A percentile compares a stretch with the other conserved stretches of the same genome.
phyloP scores from a whole-genome alignment of 2,113 vertebrate genomes.

The Himantopus leucocephalus region DNA sequence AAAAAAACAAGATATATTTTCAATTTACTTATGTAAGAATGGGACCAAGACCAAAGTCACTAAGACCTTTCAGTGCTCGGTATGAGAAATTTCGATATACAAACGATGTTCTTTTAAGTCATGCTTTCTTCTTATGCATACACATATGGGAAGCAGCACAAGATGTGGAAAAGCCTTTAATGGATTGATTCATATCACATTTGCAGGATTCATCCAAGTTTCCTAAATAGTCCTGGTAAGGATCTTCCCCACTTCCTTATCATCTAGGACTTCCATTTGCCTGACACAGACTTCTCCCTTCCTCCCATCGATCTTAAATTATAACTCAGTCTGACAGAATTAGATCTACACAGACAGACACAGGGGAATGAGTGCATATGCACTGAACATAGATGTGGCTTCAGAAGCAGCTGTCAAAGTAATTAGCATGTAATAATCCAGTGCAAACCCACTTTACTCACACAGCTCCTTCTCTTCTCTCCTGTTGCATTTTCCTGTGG shows the following conservation, averaged over 20 bases:
- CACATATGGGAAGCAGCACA: neutral
- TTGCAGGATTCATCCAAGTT: neutral
- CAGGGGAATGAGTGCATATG: neutral
- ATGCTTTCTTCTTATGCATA: neutral
- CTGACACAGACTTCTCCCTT: neutral
- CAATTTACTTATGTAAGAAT: neutral
- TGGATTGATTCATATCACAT: neutral
- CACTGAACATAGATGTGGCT: neutral
- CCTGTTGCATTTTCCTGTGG: neutral
- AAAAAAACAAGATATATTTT: neutral
- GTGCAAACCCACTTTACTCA: neutral
- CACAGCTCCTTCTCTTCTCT: neutral
- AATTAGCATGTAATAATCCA: constrained; percentile 47
- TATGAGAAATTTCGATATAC: neutral
- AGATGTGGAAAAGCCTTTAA: neutral
- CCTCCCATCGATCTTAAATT: neutral
- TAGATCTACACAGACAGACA: neutral
- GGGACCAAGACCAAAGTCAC: neutral
- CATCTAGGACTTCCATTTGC: neutral
- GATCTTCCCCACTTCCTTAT: neutral
- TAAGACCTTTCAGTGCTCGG: neutral
- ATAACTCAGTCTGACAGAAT: constrained; percentile 34
- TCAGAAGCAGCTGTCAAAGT: constrained; percentile 47
- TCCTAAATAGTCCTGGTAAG: neutral
- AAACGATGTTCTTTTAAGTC: neutral